Conservation (phyloP, 2,888 invertebrate species). For the Steromphala cineraria region DNA sequence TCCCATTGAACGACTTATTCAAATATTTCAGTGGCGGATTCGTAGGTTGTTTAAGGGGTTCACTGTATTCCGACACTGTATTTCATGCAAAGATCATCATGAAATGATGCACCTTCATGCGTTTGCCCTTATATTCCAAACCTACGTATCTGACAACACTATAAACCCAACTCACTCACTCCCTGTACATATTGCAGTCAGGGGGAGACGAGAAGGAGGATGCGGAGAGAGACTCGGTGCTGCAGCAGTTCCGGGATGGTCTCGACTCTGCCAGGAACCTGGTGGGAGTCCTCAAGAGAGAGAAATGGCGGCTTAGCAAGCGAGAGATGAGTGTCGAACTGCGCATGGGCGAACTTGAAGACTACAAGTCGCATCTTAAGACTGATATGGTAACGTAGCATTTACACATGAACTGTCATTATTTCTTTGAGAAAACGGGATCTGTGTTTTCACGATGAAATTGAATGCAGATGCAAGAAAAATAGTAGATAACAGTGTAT, state of each 20-base stretch:
- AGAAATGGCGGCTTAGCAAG: constrained; percentile 65
- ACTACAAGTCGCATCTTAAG: constrained; percentile 61
- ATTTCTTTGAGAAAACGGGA: too few relatives aligned
- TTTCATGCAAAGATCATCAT: too few relatives aligned
- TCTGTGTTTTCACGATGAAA: not conserved
- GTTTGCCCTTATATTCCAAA: not conserved
- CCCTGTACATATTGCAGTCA: constrained; percentile 1
- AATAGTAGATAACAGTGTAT: too few relatives aligned
- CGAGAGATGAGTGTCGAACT: constrained; percentile 64
- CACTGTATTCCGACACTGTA: too few relatives aligned
- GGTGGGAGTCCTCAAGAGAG: constrained; percentile 57
- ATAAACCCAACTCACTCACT: too few relatives aligned
- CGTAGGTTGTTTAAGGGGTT: too few relatives aligned
- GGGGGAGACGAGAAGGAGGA: constrained; percentile 25
- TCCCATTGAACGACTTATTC: too few relatives aligned
- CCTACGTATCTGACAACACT: not conserved
- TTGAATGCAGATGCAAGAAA: not conserved
- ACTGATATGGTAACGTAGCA: constrained; percentile 55
- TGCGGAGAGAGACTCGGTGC: constrained; percentile 34
- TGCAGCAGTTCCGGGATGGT: constrained; percentile 47
- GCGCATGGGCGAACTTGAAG: constrained; percentile 63
- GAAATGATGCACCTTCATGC: not conserved
- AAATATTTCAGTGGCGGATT: too few relatives aligned
- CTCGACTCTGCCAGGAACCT: constrained; percentile 58
- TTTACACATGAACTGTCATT: not conserved